Evolutionary conservation across 1,140 invertebrate species (phyloP), one percentile per base, ranked within the genome.

Genomic region (Listronotus bonariensis): DNA sequence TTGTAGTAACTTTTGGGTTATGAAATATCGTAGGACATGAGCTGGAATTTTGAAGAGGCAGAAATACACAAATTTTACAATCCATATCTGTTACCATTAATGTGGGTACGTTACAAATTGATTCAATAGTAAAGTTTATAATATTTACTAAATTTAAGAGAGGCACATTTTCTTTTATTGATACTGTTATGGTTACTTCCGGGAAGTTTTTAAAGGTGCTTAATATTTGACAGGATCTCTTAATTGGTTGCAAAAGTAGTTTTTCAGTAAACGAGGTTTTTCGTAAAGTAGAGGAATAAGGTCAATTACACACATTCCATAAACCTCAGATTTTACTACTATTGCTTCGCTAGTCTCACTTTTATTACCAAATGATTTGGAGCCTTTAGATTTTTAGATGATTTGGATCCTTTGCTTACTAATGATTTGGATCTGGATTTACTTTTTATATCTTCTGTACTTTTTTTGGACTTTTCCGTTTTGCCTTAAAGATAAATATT

Each of bases 91-190:
- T 14, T 15, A 32, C 26, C 67, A 76, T 71, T 12, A 72, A 31
- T 17, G 31, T 14, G 11, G 72, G 74, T 12, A 71, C 38, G 57
- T 73, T 73, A 43, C 64, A 76, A 61, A 74, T 71, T 0, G 71
- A 70, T 59, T 76, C 72, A 1, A 72, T 42, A 7, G 74, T 74
- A 42, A 74, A 63, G 45, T 70, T 67, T 8, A 74, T 26, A 53
- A 74, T 59, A 17, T 58, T 63, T 3, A 48, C 34, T 48, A 62
- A 38, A 5, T 48, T 41, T 26, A 53, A 2, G 6, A 64, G 49
- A 45, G 48, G 41, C 8, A 54, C 31, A 9, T 62, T 54, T 40
- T 68, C 63, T 40, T 71, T 70, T 17, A 74, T 66, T 2, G 56
- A 54, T 17, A 74, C 65, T 20, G 63, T 69, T 6, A 74, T 55